Evolutionary conservation across 2,797 vertebrate species (phyloP), one percentile per base, ranked within the genome.

Genomic region (Oreortyx pictus): DNA sequence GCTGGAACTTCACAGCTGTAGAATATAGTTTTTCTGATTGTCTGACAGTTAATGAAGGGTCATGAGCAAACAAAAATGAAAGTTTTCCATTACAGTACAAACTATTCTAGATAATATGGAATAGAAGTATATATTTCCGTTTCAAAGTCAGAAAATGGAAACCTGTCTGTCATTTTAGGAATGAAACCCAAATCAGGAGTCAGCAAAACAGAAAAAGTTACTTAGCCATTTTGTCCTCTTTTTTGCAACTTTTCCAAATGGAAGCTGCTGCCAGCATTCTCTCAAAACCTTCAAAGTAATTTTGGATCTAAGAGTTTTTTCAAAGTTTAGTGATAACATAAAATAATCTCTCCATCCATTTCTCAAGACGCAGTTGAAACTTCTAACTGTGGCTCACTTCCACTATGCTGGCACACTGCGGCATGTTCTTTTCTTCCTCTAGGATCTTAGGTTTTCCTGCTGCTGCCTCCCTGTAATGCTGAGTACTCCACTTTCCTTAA

Each of bases 331-430:
- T 37, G 46, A 27, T 76, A 79, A 47, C 0, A 14, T 11, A 41
- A 66, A 90, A 64, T 52, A 82, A 62, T 52, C 20, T 68, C 49
- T 57, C 37, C 56, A 22, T 60, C 23, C 39, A 82, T 56, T 52
- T 74, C 68, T 70, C 17, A 60, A 70, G 43, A 57, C 4, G 43
- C 24, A 33, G 8, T n/a, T 90, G 61, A 57, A 80, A 80, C 27
- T 2, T 82, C 33, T 4, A 27, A 2, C 59, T 4, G 0, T 47
- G 79, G n/a, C 23, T 93, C 2, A 13, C 14, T 76, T 84, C 33
- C 57, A n/a, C 49, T 46, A 9, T 0, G 1, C 14, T 75, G 18
- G 83, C 25, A 6, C 1, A 0, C 44, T 3, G 0, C 35, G 75
- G 37, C 59, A 22, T 13, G 18, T 76, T 93, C 22, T 27, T 1